phyloP scores from a whole-genome alignment of 2,888 invertebrate genomes.

The Parasteatoda lunata region DNA sequence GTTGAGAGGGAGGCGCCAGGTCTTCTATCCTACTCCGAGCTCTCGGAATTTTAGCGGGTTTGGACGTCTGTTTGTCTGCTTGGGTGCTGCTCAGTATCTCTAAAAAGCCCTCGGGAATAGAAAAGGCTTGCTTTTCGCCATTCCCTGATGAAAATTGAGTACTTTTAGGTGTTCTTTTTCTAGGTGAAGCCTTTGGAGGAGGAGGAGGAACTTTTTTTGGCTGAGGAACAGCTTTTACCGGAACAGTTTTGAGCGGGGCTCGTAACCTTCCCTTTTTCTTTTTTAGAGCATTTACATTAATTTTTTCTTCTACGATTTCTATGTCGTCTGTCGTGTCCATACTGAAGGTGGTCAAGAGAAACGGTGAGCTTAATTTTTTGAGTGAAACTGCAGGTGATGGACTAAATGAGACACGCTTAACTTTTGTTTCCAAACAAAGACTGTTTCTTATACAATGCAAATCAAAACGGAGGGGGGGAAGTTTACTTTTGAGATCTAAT shows the following conservation, averaged over 20 bases:
- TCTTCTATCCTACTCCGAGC: slow-evolving; percentile 70
- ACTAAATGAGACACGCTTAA: slow-evolving; percentile 19
- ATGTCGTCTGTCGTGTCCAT: slow-evolving; percentile 22
- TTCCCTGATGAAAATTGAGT: not conserved
- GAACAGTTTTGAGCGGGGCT: not conserved
- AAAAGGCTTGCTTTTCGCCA: slow-evolving; percentile 30
- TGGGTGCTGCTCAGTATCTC: slow-evolving; percentile 67
- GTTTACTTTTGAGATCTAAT: not conserved
- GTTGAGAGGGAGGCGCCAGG: slow-evolving; percentile 70
- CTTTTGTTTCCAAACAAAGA: slow-evolving; percentile 47
- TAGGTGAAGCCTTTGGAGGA: not conserved
- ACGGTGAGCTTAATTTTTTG: slow-evolving; percentile 5
- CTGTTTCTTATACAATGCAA: slow-evolving; percentile 19
- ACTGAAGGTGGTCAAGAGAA: slow-evolving; percentile 32
- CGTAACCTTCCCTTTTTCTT: slow-evolving; percentile 33
- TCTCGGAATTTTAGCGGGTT: not conserved
- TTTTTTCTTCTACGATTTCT: not conserved
- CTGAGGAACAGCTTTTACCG: not conserved
- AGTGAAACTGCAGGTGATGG: not conserved
- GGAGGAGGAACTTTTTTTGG: not conserved
- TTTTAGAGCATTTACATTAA: slow-evolving; percentile 1
- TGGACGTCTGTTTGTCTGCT: slow-evolving; percentile 71
- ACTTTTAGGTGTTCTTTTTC: not conserved
- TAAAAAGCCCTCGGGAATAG: slow-evolving; percentile 64
- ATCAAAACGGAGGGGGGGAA: not conserved